Conservation (phyloP, 2,113 vertebrate genomes). For the Aramus guarauna region DNA sequence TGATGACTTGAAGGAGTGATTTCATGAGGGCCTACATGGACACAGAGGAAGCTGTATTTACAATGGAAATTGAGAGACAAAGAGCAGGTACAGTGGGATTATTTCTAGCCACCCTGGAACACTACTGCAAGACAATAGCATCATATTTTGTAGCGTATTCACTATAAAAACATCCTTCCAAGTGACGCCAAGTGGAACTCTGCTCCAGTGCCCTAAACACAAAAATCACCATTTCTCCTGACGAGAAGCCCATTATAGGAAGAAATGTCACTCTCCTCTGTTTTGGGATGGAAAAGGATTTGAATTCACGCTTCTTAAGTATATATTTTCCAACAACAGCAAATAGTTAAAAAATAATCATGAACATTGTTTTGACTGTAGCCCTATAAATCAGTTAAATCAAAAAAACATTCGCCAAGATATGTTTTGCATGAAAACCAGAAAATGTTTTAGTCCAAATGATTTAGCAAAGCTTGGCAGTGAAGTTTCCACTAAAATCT, state of each 20-base stretch:
- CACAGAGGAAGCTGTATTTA: not conserved
- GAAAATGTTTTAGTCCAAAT: not conserved
- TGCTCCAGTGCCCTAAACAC: not conserved
- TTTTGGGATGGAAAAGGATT: not conserved
- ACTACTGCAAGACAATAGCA: not conserved
- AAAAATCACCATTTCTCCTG: not conserved
- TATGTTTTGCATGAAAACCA: not conserved
- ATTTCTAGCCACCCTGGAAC: not conserved
- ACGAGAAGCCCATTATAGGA: not conserved
- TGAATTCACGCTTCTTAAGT: not conserved
- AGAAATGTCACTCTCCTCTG: not conserved
- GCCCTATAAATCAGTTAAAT: not conserved
- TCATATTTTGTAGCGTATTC: not conserved
- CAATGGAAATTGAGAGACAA: slow-evolving; percentile 6
- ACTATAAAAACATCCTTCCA: not conserved
- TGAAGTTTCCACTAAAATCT: not conserved
- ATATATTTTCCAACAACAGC: not conserved
- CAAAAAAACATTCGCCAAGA: not conserved
- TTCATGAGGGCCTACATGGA: not conserved
- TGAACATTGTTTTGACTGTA: not conserved
- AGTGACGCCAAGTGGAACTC: not conserved
- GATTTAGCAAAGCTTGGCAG: not conserved
- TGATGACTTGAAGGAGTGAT: not conserved
- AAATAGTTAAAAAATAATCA: not conserved
- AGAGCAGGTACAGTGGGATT: not conserved